Conservation (phyloP, 2,888 invertebrate genomes). For the Caenorhabditis sp. region DNA sequence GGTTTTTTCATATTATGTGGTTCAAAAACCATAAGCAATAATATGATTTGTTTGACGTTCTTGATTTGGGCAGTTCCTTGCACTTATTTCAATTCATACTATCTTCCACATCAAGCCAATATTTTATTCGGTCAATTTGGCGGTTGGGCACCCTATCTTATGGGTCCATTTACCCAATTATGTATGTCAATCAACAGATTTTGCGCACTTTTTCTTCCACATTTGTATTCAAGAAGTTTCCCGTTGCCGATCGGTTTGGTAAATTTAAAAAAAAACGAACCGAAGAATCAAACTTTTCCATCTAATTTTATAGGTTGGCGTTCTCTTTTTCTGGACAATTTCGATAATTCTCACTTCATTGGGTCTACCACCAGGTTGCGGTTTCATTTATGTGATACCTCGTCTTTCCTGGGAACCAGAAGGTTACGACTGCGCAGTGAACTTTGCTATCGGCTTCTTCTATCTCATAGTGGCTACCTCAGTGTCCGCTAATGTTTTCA, state of each 20-base stretch:
- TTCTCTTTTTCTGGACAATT: slow-evolving; percentile 2
- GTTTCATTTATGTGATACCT: slow-evolving; percentile 3
- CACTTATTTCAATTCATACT: slow-evolving; percentile 7
- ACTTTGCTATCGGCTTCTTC: neutral
- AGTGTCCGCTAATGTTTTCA: slow-evolving; percentile 1
- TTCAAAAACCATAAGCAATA: slow-evolving; percentile 18
- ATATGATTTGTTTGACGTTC: slow-evolving; percentile 7
- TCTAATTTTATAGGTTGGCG: neutral
- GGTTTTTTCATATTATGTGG: slow-evolving; percentile 7
- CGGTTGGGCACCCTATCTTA: slow-evolving; percentile 7
- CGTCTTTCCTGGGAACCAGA: slow-evolving; percentile 10
- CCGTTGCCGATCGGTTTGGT: neutral
- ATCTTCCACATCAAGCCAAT: slow-evolving; percentile 9
- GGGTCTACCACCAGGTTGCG: slow-evolving; percentile 2
- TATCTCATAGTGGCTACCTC: slow-evolving; percentile 1
- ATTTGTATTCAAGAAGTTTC: neutral
- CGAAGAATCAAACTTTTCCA: too few species aligned
- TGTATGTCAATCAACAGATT: slow-evolving; percentile 12
- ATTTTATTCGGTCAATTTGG: slow-evolving; percentile 7
- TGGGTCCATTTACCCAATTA: slow-evolving; percentile 10
- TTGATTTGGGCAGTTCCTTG: slow-evolving; percentile 14
- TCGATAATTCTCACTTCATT: neutral
- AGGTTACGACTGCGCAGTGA: neutral
- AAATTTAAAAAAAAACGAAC: too few species aligned
- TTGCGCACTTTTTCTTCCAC: slow-evolving; percentile 2